Conservation (phyloP, 2,888 invertebrate species). For the Chrysolina haemoptera region DNA sequence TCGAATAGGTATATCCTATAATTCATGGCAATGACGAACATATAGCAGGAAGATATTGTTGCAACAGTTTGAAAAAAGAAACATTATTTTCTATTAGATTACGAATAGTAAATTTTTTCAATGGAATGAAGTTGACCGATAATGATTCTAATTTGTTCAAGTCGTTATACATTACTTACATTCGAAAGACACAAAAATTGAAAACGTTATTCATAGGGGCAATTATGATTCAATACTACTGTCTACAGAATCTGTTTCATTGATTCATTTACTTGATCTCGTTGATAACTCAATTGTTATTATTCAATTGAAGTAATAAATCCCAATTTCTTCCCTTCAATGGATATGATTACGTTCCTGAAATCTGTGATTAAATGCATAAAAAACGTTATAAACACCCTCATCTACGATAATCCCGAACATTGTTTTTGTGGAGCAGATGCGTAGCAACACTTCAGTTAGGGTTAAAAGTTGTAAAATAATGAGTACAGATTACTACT, state of each 20-base stretch:
- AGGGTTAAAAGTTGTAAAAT: slow-evolving; percentile 69
- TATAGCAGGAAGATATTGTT: too few species aligned
- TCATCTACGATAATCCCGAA: slow-evolving; percentile 57
- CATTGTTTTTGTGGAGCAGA: slow-evolving; percentile 63
- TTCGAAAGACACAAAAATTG: background rate
- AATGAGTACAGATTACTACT: slow-evolving; percentile 69
- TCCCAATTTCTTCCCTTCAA: slow-evolving; percentile 36
- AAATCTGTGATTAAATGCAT: slow-evolving; percentile 48
- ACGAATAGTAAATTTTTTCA: too few species aligned
- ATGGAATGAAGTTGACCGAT: slow-evolving; percentile 16
- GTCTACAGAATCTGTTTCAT: background rate
- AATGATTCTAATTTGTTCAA: slow-evolving; percentile 22
- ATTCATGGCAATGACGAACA: too few species aligned
- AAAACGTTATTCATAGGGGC: background rate
- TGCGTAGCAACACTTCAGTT: slow-evolving; percentile 60
- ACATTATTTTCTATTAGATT: too few species aligned
- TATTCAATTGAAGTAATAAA: slow-evolving; percentile 38
- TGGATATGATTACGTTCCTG: slow-evolving; percentile 34
- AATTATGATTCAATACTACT: slow-evolving; percentile 20
- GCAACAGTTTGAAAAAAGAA: too few species aligned
- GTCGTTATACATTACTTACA: background rate
- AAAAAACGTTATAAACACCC: slow-evolving; percentile 56
- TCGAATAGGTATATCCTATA: too few species aligned
- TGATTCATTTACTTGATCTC: background rate
- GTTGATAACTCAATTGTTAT: slow-evolving; percentile 1